Base-by-base conservation (phyloP, 2,888 invertebrate species). In the Lepidochrysops patricia region DNA sequence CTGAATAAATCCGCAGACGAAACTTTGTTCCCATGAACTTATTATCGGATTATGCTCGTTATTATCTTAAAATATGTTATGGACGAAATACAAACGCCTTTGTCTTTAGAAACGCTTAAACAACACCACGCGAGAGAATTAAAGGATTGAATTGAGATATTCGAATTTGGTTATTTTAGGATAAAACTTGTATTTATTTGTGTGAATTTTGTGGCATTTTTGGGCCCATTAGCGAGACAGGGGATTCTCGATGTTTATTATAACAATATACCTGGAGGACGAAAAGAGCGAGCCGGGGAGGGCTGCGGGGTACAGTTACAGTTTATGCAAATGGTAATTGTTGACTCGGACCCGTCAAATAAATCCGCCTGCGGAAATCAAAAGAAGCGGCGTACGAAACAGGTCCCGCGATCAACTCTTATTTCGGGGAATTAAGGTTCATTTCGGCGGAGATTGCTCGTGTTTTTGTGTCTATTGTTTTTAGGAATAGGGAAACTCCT, bases 241-340 rank as follows among this genome's bases (percentile, higher is more conserved):
- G 9, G 19, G 4, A 43, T 43, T 13, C 23, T 29, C 9, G 9
- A 29, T 29, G 29, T 6, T 37, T 43, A 43, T 43, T 19, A 43
- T 19, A 43, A 19, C 13, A 2, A 43, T 43, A 43, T 9, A 43
- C 4, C 19, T 43, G 29, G 9, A 43, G 19, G 4, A 19, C 43
- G 19, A 43, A 43, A 43, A 23, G 19, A 0, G 9, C 23, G 19
- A 43, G 29, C 9, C 15, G 52, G 52, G 52, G 9, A 12, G 27
- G 54, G 15, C 15, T 4, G 19, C 13, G 32, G 26, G n/a, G 4
- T 32, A 54, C 27, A 5, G n/a, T n/a, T n/a, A 54, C 15, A 54
- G 12, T 54, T 54, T 54, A 54, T 54, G 54, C 19, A 54, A 54
- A 54, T 54, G 54, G 54, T 5, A 29, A 50, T 29, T 29, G 54